phyloP scores from a whole-genome alignment of 1,140 invertebrate genomes.

The Psilanteris sp. region DNA sequence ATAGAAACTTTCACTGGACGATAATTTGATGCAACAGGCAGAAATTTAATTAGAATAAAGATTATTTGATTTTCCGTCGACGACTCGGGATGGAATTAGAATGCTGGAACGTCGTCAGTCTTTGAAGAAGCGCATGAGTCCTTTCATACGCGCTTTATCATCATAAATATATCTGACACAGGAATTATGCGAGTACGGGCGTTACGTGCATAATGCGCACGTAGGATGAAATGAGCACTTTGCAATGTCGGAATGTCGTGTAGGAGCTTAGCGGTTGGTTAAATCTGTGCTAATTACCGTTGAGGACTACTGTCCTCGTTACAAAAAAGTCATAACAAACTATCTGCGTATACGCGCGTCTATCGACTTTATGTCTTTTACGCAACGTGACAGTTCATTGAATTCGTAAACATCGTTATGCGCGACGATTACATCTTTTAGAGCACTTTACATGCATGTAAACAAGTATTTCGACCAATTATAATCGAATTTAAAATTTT shows the following conservation, averaged over 20 bases:
- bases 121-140: constrained; percentile 44
- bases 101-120: constrained; percentile 25
- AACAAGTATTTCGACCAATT: no score
- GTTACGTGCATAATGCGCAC: constrained; percentile 59
- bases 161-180: constrained; percentile 51
- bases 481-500: no score
- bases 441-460: no score
- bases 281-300: constrained; percentile 72
- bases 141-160: constrained; percentile 47
- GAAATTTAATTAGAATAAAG: constrained; percentile 8
- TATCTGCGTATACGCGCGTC: constrained; percentile 21
- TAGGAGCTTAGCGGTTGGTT: constrained; percentile 63
- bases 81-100: constrained; percentile 21
- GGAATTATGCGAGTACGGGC: constrained; percentile 55
- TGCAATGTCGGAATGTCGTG: constrained; percentile 59
- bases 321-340: constrained; percentile 60
- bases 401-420: constrained; percentile 43
- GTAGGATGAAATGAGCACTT: constrained; percentile 59
- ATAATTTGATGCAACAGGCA: constrained; percentile 7
- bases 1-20: constrained; percentile 15
- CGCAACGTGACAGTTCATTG: constrained; percentile 44
- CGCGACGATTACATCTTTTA: constrained; percentile 3
- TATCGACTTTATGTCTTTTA: constrained; percentile 34
- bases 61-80: neutral
- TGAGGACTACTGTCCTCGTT: constrained; percentile 63